Conservation (phyloP, 2,888 invertebrate species). For the Xestia sexstrigata region DNA sequence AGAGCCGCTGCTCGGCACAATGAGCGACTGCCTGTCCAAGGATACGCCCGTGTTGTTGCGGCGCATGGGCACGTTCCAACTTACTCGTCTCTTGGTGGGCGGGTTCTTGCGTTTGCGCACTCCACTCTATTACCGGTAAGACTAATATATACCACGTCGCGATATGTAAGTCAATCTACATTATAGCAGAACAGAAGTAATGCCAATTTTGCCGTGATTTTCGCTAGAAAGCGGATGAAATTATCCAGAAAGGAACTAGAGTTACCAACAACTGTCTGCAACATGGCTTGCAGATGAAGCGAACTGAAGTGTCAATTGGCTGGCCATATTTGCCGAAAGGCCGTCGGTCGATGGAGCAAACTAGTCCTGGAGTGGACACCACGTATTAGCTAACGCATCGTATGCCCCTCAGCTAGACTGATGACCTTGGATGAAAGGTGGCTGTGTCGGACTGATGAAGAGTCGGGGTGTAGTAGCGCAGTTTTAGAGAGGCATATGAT, state of each 20-base stretch:
- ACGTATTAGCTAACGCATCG: neutral
- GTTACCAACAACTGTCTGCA: no score
- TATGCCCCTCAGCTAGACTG: neutral
- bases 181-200: neutral
- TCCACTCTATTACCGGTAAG: conserved; percentile 91
- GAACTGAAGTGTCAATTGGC: neutral
- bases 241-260: neutral
- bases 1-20: conserved; percentile 91
- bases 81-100: conserved; percentile 93
- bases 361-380: neutral
- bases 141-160: neutral
- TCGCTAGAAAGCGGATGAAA: neutral
- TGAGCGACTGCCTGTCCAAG: conserved; percentile 92
- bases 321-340: neutral
- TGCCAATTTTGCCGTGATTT: neutral
- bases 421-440: neutral
- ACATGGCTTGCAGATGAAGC: neutral
- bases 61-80: conserved; percentile 92
- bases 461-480: neutral
- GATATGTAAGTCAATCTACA: neutral
- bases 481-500: neutral
- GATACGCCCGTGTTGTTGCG: conserved; percentile 90
- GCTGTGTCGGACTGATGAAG: neutral
- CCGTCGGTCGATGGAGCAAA: neutral
- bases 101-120: conserved; percentile 93